Conservation (phyloP, 92 coral and sea anemone species). For the Bergia sp. region DNA sequence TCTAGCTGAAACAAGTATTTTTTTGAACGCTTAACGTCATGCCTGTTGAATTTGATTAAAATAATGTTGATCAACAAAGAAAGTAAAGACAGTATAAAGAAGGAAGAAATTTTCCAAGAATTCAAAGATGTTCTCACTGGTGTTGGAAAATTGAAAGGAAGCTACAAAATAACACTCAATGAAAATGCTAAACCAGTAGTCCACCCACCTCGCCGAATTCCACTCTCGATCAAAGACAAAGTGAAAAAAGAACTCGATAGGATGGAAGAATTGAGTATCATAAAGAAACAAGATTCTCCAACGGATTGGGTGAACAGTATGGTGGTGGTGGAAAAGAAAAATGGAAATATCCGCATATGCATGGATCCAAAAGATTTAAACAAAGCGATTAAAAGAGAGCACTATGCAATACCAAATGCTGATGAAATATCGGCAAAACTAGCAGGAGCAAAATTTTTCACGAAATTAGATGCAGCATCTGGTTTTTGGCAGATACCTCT, state of each 20-base stretch:
- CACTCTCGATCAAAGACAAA: conserved; percentile 44
- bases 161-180: conserved; percentile 50
- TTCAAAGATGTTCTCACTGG: conserved; percentile 53
- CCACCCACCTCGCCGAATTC: conserved; percentile 14
- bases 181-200: conserved; percentile 40
- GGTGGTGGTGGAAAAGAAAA: background rate
- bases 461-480: background rate
- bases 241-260: conserved; percentile 35
- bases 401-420: background rate
- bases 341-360: background rate
- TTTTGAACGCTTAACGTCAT: too few species aligned
- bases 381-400: background rate
- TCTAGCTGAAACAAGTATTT: too few species aligned
- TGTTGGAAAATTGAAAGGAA: conserved; percentile 43
- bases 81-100: background rate
- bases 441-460: background rate
- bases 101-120: background rate
- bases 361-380: background rate
- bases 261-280: conserved; percentile 35
- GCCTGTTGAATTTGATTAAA: conserved; percentile 46
- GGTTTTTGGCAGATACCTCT: background rate
- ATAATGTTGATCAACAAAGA: conserved; percentile 33
- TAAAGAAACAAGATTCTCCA: background rate
- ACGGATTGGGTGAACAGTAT: background rate
- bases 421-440: background rate